These are phyloP conservation scores for Aradophagus sp. DNA, from an alignment of 1,140 invertebrate species.

Conservation along the genomic window DNA sequence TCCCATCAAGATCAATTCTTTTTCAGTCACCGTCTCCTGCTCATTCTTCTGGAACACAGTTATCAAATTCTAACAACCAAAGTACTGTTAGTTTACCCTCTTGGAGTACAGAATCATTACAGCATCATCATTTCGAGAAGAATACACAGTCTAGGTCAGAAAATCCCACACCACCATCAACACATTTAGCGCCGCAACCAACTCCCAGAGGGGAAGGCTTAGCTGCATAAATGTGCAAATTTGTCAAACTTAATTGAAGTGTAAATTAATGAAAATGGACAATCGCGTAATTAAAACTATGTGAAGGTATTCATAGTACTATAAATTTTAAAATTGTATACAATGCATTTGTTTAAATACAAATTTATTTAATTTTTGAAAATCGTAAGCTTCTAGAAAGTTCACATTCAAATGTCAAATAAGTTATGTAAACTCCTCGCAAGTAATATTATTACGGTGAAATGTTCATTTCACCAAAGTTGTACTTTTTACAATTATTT, in stretches of 20 bases:
- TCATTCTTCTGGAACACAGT: conserved; percentile 66
- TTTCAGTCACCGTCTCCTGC: conserved; percentile 70
- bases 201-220: conserved; percentile 74
- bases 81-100: conserved; percentile 66
- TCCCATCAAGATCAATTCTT: conserved; percentile 69
- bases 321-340: too few species aligned
- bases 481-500: too few species aligned
- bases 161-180: conserved; percentile 64
- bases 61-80: conserved; percentile 68
- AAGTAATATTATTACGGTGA: too few species aligned
- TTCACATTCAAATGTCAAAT: too few species aligned
- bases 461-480: too few species aligned
- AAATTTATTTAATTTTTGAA: too few species aligned
- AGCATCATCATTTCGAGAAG: conserved; percentile 70
- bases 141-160: conserved; percentile 63
- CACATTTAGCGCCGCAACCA: conserved; percentile 67
- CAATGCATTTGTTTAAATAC: too few species aligned
- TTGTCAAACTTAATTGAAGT: not conserved
- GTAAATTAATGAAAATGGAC: conserved; percentile 8
- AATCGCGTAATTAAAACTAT: conserved; percentile 12
- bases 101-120: conserved; percentile 66
- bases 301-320: too few species aligned
- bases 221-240: conserved; percentile 68
- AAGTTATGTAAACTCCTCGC: too few species aligned
- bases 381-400: too few species aligned